Percentiles rank a stretch among this genome's conserved stretches.
Conservation (phyloP, 2,113 vertebrate species). For the Xenopus borealis region DNA sequence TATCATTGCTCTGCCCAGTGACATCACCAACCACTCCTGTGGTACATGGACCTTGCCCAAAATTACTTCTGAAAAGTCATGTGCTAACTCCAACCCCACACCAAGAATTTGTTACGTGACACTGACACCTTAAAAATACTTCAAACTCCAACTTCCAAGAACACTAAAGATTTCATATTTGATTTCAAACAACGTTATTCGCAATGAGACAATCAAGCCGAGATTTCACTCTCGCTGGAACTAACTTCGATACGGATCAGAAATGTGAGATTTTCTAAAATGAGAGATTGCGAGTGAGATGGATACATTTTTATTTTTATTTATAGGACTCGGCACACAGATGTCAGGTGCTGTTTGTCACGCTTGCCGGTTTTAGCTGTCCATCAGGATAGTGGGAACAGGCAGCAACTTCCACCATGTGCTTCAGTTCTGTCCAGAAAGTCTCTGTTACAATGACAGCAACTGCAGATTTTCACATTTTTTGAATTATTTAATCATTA, state of each 20-base stretch:
- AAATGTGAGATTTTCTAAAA: conserved; percentile 66
- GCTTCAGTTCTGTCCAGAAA: conserved; percentile 19
- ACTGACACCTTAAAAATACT: no score
- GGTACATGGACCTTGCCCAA: no score
- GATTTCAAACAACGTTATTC: neutral
- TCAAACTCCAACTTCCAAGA: no score
- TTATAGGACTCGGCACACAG: conserved; percentile 63
- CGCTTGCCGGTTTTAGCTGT: conserved; percentile 63
- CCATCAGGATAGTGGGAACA: conserved; percentile 65
- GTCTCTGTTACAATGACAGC: neutral
- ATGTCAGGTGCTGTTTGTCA: conserved; percentile 75
- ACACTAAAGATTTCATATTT: neutral
- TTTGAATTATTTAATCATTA: no score
- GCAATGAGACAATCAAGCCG: conserved; percentile 50
- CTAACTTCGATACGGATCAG: conserved; percentile 62
- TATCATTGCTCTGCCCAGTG: no score
- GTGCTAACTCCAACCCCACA: no score
- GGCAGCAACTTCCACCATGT: conserved; percentile 33
- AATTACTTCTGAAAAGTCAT: no score
- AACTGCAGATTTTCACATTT: neutral
- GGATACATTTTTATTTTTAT: conserved; percentile 70
- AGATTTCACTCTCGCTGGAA: conserved; percentile 53
- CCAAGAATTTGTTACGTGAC: no score
- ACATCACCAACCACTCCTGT: no score
- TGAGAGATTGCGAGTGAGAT: conserved; percentile 65